Base-by-base conservation (phyloP, 1,140 invertebrate species). In the Zaprionus tsacasi region DNA sequence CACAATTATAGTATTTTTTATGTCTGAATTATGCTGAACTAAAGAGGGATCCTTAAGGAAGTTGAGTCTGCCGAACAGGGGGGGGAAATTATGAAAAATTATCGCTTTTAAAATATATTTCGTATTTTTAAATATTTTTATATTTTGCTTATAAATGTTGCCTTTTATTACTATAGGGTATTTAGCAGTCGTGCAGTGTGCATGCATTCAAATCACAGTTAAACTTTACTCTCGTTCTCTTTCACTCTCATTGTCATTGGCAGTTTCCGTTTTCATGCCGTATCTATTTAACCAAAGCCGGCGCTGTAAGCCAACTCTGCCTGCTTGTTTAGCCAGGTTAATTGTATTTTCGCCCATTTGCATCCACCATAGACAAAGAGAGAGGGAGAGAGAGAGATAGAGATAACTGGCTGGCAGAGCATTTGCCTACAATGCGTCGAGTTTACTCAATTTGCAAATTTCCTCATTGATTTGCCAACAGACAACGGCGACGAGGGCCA, bases 381-480 rank as follows among this genome's bases (percentile, higher is more conserved):
- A 30, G n/a, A 13, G 40, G 48, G 61, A 73, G n/a, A 35, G 45
- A 1, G 48, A 12, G 15, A 40, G 58, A 54, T 48, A 50, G 25
- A 40, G 40, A 45, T 17, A 45, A 15, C 40, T 45, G 40, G 40
- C 40, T 3, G 40, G 6, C 40, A 45, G 40, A 45, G 56, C 65
- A 15, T 57, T 74, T 68, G 68, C 67, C 72, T 64, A 71, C 73
- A 68, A 76, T 63, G 59, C 63, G 68, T 59, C 67, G 80, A 78
- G 76, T 81, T 78, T 68, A 83, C 70, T 60, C 76, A 83, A 87
- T 87, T 87, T 80, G 74, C 80, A 88, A 88, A 88, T 78, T 83
- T 83, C 68, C 83, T 70, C 73, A 88, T 88, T 77, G 77, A 80
- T 80, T 80, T 78, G 83, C 80, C 80, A 88, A 73, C 59, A 78